A percentile compares a stretch with the other conserved stretches of the same genome.
phyloP scores from a whole-genome alignment of 1,140 invertebrate genomes.

The Diabrotica virgifera region DNA sequence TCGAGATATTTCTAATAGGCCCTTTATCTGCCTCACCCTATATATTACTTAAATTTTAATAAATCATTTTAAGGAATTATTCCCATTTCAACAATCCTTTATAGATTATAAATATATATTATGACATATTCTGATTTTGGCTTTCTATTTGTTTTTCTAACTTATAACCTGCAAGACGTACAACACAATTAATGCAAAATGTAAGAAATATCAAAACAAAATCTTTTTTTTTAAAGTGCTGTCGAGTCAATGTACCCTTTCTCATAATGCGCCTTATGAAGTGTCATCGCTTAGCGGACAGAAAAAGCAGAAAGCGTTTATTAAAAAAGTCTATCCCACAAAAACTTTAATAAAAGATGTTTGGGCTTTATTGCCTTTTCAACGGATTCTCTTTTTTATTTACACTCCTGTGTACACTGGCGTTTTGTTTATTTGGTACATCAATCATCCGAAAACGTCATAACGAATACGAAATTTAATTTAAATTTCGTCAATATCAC shows the following conservation, averaged over 20 bases:
- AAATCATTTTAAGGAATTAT: no score
- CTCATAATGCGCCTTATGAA: slow-evolving; percentile 14
- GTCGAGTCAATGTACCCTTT: not conserved
- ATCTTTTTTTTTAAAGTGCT: not conserved
- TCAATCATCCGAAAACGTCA: slow-evolving; percentile 40
- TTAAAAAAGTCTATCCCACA: slow-evolving; percentile 40
- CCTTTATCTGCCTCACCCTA: no score
- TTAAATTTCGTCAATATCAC: slow-evolving; percentile 27
- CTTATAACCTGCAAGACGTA: no score
- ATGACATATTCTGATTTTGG: no score
- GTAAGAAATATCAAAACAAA: no score
- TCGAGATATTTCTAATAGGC: no score
- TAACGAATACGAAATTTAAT: slow-evolving; percentile 40
- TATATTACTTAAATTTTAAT: no score
- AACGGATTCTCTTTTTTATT: slow-evolving; percentile 37
- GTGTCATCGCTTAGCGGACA: slow-evolving; percentile 22
- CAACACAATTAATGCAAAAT: no score
- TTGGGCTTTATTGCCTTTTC: slow-evolving; percentile 40
- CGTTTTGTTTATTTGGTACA: slow-evolving; percentile 41
- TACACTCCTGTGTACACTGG: slow-evolving; percentile 26
- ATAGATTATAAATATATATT: no score
- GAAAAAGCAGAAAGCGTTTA: slow-evolving; percentile 34
- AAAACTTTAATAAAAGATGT: slow-evolving; percentile 44
- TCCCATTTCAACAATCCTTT: no score
- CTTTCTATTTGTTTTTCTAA: no score